These are phyloP conservation scores for Oedothorax gibbosus DNA, from an alignment of 1,140 invertebrate species.

Conservation along the genomic window DNA sequence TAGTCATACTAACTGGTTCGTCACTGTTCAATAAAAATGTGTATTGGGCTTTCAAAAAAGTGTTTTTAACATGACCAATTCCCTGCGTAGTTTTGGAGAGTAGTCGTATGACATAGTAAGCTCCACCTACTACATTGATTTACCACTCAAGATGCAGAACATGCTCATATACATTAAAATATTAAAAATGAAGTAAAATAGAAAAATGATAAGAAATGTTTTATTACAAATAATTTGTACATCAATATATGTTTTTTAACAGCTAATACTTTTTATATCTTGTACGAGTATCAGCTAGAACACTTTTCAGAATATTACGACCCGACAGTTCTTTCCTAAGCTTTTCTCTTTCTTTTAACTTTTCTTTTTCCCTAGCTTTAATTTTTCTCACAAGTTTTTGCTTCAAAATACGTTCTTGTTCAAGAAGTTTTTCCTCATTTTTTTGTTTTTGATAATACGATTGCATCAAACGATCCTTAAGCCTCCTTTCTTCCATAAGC, in stretches of 20 bases:
- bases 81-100: too few relatives aligned
- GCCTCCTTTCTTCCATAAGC: neutral
- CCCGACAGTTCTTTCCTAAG: conserved; percentile 54
- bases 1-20: too few relatives aligned
- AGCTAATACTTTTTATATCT: too few relatives aligned
- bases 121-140: too few relatives aligned
- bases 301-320: conserved; percentile 55
- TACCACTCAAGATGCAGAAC: too few relatives aligned
- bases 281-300: conserved; percentile 23
- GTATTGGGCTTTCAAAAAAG: too few relatives aligned
- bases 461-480: neutral
- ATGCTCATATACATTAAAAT: neutral
- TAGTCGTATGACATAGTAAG: too few relatives aligned
- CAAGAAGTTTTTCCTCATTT: conserved; percentile 33
- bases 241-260: too few relatives aligned
- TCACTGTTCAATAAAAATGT: too few relatives aligned
- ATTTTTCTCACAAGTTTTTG: conserved; percentile 44
- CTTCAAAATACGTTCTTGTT: conserved; percentile 54
- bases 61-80: too few relatives aligned
- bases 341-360: conserved; percentile 45
- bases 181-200: neutral
- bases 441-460: conserved; percentile 19
- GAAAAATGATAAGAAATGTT: neutral
- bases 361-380: conserved; percentile 43
- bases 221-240: too few relatives aligned